A percentile compares a stretch with the other conserved stretches of the same genome.
phyloP scores from a whole-genome alignment of 2,888 invertebrate species.

The Sicus ferrugineus region DNA sequence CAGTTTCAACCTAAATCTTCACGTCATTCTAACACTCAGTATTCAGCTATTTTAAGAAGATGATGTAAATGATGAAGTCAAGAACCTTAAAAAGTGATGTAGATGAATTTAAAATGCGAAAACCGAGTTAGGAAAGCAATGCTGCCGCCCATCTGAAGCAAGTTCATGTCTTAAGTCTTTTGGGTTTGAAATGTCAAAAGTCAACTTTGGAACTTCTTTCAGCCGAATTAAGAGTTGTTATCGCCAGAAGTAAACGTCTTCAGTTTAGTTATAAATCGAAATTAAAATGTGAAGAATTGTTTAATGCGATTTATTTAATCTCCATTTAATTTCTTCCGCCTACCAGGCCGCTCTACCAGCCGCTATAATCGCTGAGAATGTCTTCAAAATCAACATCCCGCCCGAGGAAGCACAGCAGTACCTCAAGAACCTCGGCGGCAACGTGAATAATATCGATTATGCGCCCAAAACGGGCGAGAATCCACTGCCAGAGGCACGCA shows the following conservation, averaged over 20 bases:
- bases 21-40: not conserved
- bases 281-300: not conserved
- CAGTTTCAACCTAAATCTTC: not conserved
- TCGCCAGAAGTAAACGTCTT: too few relatives aligned
- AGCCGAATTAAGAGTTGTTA: too few relatives aligned
- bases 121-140: not conserved
- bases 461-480: constrained; percentile 69
- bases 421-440: constrained; percentile 59
- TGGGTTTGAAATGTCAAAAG: too few relatives aligned
- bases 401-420: constrained; percentile 67
- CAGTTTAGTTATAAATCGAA: too few relatives aligned
- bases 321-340: not conserved
- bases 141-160: not conserved
- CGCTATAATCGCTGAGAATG: constrained; percentile 62
- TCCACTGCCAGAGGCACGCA: constrained; percentile 63
- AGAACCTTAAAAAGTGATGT: not conserved
- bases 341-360: constrained; percentile 43
- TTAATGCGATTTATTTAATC: not conserved
- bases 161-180: not conserved
- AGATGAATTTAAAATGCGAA: not conserved
- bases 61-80: constrained; percentile 19
- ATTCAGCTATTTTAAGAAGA: constrained; percentile 23
- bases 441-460: constrained; percentile 65
- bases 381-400: constrained; percentile 66
- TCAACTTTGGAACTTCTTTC: not conserved